These are phyloP conservation scores for Eristalis intricaria DNA, from an alignment of 2,888 invertebrate genomes.

Conservation along the genomic window DNA sequence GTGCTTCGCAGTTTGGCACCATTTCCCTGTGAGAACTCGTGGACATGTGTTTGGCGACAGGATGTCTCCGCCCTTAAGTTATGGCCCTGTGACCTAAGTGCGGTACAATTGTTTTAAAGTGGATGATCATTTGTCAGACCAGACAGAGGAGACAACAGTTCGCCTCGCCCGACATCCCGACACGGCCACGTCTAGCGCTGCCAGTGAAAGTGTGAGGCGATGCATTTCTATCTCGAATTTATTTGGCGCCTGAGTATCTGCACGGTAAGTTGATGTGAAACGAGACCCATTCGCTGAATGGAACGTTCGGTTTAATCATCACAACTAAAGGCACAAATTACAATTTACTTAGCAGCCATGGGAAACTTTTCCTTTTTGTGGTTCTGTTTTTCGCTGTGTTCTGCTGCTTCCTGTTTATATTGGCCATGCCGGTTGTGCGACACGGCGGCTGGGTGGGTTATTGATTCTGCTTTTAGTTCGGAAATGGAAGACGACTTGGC, in stretches of 20 bases:
- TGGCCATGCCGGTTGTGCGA: not conserved
- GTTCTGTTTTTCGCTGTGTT: not conserved
- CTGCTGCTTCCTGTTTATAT: not conserved
- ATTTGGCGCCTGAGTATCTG: conserved; percentile 25
- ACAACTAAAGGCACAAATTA: conserved; percentile 25
- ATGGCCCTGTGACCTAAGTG: conserved; percentile 47
- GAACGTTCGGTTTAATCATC: conserved; percentile 10
- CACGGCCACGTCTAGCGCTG: not conserved
- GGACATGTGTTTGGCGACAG: conserved; percentile 56
- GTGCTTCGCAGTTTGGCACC: conserved; percentile 31
- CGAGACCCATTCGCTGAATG: conserved; percentile 17
- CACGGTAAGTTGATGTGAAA: conserved; percentile 35
- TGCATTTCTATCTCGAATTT: conserved; percentile 23
- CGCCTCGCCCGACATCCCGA: not conserved
- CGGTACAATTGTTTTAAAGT: conserved; percentile 48
- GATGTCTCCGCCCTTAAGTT: conserved; percentile 39
- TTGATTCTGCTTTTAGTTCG: conserved; percentile 15
- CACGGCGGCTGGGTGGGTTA: not conserved
- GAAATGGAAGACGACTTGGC: not conserved
- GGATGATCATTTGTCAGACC: conserved; percentile 44
- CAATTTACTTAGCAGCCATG: conserved; percentile 12
- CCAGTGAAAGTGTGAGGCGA: conserved; percentile 33
- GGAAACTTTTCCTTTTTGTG: not conserved
- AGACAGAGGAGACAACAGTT: conserved; percentile 10
- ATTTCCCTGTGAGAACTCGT: conserved; percentile 14